Base-by-base conservation (phyloP, 2,888 invertebrate genomes). In the Amphipyra berbera region DNA sequence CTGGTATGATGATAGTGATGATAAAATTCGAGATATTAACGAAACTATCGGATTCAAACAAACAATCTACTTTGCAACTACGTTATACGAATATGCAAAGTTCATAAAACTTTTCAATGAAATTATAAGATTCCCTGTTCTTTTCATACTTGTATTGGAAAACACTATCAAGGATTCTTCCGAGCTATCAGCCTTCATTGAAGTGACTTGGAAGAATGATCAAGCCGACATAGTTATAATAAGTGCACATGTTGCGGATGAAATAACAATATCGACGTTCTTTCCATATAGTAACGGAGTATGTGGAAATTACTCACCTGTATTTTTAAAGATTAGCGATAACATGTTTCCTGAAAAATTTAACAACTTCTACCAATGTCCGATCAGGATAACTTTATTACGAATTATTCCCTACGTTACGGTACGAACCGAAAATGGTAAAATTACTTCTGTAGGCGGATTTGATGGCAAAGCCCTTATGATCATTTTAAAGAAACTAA, bases 321-420 rank as follows among this genome's bases (percentile, higher is more conserved):
- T 87, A 2, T 38, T 54, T 49, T 46, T 89, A 38, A 72, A 77
- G 5, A 7, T 42, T 13, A 61, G 78, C 6, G 57, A 70, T 15
- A 63, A 74, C 7, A 70, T 83, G 38, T 90, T 89, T 76, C 83
- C 84, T 2, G 82, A 72, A 40, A 92, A 91, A 66, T 89, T 84
- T 56, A 61, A 38, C 1, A 88, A 91, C 68, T 90, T 90, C 57
- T 65, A 89, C 41, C 76, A 82, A 37, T 92, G 92, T 65, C 85
- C 87, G 4, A 77, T 90, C 3, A 83, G 71, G 74, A 64, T 80
- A 0, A 76, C 81, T 7, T 50, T 82, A 8, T 38, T 85, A 14
- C 69, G 83, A 15, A 68, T 81, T 37, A 37, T 70, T 15, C 88
- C 90, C 0, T 87, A 83, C 61, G 58, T 82, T 0, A 55, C 60